Conservation (phyloP, 2,888 invertebrate species). For the Palloptera scutellata region DNA sequence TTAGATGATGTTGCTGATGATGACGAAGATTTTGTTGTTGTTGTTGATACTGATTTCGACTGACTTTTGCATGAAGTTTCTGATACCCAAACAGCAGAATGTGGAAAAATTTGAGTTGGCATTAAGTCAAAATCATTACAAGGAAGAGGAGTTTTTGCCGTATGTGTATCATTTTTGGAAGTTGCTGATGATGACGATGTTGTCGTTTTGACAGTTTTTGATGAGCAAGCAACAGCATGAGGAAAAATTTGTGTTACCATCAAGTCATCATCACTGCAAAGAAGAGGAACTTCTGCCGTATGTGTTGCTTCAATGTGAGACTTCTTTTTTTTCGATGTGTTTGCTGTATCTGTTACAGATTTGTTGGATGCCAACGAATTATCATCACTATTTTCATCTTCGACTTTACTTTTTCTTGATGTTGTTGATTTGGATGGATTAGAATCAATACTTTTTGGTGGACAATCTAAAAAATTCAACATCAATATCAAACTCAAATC, state of each 20-base stretch:
- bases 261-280: background rate
- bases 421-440: too few species aligned
- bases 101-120: background rate
- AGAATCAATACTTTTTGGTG: too few species aligned
- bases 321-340: background rate
- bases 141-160: background rate
- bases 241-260: background rate
- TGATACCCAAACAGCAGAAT: conserved; percentile 5
- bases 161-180: too few species aligned
- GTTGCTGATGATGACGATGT: too few species aligned
- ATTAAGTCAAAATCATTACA: too few species aligned
- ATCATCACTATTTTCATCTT: conserved; percentile 31
- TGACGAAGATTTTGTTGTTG: background rate
- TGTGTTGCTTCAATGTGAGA: too few species aligned
- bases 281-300: background rate
- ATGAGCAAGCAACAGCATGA: conserved; percentile 7
- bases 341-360: conserved; percentile 6
- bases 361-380: conserved; percentile 28
- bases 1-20: too few species aligned
- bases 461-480: too few species aligned
- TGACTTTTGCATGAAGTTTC: too few species aligned
- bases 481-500: too few species aligned
- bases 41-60: too few species aligned
- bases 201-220: too few species aligned
- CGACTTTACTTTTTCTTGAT: background rate